These are phyloP conservation scores for Zoanthus gigantus DNA, from an alignment of 92 coral and sea anemone species.

Conservation along the genomic window DNA sequence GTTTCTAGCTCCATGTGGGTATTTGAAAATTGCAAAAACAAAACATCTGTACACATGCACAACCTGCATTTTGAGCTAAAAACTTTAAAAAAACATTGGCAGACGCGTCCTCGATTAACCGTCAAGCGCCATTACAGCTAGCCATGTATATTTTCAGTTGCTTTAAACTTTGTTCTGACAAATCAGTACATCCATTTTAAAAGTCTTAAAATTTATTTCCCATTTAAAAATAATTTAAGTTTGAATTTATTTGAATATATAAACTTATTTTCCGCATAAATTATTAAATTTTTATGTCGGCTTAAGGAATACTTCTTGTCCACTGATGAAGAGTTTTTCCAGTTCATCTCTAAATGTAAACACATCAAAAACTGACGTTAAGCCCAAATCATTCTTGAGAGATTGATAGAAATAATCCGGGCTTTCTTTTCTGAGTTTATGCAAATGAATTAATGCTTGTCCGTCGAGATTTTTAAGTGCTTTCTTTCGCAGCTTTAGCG, in stretches of 20 bases:
- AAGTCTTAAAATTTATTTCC: too few relatives aligned
- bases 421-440: constrained; percentile 61
- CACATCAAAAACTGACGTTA: constrained; percentile 56
- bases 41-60: too few relatives aligned
- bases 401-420: constrained; percentile 68
- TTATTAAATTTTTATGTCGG: not conserved
- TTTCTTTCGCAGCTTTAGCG: constrained; percentile 57
- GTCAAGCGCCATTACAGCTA: too few relatives aligned
- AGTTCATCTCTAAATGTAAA: constrained; percentile 69
- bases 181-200: too few relatives aligned
- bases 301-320: not conserved
- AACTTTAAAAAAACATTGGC: too few relatives aligned
- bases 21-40: too few relatives aligned
- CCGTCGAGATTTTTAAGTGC: constrained; percentile 59
- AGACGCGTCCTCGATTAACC: too few relatives aligned
- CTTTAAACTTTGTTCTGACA: too few relatives aligned
- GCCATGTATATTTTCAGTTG: too few relatives aligned
- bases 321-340: constrained; percentile 37
- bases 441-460: constrained; percentile 45
- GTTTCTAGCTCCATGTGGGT: too few relatives aligned
- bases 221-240: too few relatives aligned
- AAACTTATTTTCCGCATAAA: not conserved
- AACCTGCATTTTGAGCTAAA: too few relatives aligned
- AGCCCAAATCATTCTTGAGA: constrained; percentile 58
- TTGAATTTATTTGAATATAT: not conserved